These are phyloP conservation scores for Onchidella celtica DNA, from an alignment of 2,888 invertebrate species.

Conservation along the genomic window DNA sequence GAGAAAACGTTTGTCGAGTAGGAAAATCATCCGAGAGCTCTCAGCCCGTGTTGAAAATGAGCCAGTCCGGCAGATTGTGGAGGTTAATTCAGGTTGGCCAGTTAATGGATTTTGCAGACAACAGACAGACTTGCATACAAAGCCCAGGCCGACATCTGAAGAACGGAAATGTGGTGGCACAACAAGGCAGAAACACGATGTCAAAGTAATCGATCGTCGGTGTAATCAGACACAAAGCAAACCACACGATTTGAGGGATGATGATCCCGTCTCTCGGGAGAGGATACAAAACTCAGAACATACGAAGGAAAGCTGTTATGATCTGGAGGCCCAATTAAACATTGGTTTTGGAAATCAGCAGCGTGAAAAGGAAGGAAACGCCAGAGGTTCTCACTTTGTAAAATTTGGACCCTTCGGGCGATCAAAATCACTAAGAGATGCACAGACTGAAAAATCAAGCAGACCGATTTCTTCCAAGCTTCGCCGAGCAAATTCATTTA, in stretches of 20 bases:
- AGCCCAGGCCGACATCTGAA: too few species aligned
- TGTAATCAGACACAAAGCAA: too few species aligned
- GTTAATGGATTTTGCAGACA: too few species aligned
- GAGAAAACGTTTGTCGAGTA: background rate
- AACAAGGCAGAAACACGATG: too few species aligned
- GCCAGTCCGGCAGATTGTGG: background rate
- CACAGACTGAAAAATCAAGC: background rate
- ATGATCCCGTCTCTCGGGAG: too few species aligned
- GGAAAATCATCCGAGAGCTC: background rate
- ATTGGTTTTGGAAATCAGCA: background rate
- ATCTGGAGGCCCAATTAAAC: background rate
- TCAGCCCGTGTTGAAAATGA: background rate
- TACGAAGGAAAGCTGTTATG: too few species aligned
- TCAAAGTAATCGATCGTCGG: too few species aligned
- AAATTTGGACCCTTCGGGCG: background rate
- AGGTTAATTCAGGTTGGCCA: background rate
- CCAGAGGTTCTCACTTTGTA: background rate
- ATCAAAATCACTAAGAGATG: background rate
- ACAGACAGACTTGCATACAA: too few species aligned
- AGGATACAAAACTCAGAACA: too few species aligned
- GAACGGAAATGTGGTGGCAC: too few species aligned
- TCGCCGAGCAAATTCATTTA: background rate
- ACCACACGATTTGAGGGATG: too few species aligned
- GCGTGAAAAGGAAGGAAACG: background rate
- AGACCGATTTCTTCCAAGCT: background rate